Evolutionary conservation across 2,888 invertebrate genomes (phyloP), one percentile per base, ranked within the genome.

Genomic region (Trissoscelio sp.): DNA sequence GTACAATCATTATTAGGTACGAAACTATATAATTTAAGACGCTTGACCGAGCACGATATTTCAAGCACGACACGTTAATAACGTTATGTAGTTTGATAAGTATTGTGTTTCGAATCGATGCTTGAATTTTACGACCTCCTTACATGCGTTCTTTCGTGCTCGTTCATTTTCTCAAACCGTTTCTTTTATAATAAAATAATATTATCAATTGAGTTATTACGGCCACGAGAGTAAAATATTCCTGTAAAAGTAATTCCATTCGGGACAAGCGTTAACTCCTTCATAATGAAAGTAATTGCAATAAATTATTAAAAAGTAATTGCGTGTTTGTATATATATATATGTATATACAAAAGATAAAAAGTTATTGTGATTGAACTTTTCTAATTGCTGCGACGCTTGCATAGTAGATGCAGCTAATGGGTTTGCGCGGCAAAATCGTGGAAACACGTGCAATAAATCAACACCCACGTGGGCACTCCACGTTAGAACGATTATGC

Each of bases 41-140:
- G 81, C 81, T 77, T 55, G 81, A 77, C 77, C 72, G 77, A 62
- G 51, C 81, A 69, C 72, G 62, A 31, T 67, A 81, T 77, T 66
- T 81, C 77, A 81, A 77, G 77, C 81, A 77, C 66, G 66, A 81
- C 81, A 55, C 66, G 44, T 55, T 75, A 77, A 81, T 77, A 80
- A 75, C 58, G 70, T 75, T 75, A 81, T 37, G 75, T 57, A 67
- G 75, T 66, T 75, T 55, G 70, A 81, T 81, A 81, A 66, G 80
- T 66, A 81, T 77, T 81, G 81, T 67, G 53, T 77, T 75, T 75
- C 66, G 70, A 77, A 28, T 81, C 57, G 55, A 72, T 67, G 67
- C 73, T 53, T 69, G 60, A 58, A 66, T 79, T 66, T 79, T 53
- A 58, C 46, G 73, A 69, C 73, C 79, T 73, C 62, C 51, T 79